These are phyloP conservation scores for Anguilla obscura DNA, from an alignment of 2,797 vertebrate genomes.

Conservation along the genomic window DNA sequence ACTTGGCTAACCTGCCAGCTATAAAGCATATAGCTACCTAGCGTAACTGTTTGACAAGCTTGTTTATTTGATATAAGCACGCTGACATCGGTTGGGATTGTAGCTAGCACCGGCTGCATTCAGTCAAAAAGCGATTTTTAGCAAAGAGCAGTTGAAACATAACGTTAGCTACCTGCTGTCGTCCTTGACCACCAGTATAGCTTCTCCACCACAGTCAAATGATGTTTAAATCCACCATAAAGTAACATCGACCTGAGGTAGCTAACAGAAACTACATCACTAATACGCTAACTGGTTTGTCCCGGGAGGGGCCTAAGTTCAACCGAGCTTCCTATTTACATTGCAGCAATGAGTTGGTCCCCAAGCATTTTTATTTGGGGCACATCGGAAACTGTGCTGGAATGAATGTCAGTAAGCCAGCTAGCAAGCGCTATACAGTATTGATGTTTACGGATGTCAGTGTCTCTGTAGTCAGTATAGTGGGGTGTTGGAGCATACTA, in stretches of 20 bases:
- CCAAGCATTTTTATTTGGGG: neutral
- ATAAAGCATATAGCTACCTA: neutral
- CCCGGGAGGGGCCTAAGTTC: constrained; percentile 7
- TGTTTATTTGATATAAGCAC: constrained; percentile 22
- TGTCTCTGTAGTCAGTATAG: neutral
- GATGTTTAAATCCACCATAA: constrained; percentile 25
- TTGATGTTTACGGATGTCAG: neutral
- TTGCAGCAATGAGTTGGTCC: neutral
- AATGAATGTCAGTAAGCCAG: neutral
- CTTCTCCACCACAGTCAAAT: constrained; percentile 27
- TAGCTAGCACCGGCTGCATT: neutral
- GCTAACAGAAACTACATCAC: neutral
- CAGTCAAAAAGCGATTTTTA: neutral
- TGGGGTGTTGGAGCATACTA: neutral
- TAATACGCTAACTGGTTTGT: neutral
- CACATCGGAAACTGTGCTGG: neutral
- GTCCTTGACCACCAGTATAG: constrained; percentile 23
- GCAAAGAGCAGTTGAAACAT: neutral
- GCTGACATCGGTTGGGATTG: neutral
- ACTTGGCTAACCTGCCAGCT: neutral
- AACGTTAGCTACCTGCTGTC: constrained; percentile 35
- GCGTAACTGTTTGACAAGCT: neutral
- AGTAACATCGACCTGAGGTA: constrained; percentile 16
- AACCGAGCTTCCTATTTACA: neutral
- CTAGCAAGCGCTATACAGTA: neutral